A percentile compares a stretch with the other conserved stretches of the same genome.
phyloP scores from a whole-genome alignment of 2,113 vertebrate species.

The Propithecus coquereli region DNA sequence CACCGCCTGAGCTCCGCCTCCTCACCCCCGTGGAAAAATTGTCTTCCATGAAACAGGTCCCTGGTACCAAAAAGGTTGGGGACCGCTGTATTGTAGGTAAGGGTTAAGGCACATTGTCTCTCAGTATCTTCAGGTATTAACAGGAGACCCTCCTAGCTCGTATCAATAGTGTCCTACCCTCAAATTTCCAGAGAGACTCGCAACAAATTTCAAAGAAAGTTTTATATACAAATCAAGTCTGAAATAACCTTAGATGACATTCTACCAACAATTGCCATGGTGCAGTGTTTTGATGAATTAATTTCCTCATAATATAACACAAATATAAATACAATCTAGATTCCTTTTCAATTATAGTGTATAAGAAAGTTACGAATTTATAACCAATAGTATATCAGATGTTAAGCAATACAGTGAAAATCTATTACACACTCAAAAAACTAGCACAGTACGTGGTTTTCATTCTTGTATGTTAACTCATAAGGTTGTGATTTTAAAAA shows the following conservation, averaged over 20 bases:
- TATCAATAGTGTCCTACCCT: not conserved
- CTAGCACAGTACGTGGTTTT: not conserved
- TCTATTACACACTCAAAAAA: not conserved
- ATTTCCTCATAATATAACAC: not conserved
- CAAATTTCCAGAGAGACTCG: not conserved
- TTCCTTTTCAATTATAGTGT: not conserved
- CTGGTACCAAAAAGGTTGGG: no score
- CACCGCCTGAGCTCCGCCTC: no score
- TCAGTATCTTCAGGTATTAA: not conserved
- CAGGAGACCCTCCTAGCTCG: not conserved
- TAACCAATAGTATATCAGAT: not conserved
- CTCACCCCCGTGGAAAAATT: no score
- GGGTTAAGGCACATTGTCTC: not conserved
- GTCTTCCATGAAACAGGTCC: no score
- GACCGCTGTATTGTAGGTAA: not conserved
- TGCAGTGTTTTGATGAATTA: not conserved
- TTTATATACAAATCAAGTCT: not conserved
- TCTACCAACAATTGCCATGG: not conserved
- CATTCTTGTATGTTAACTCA: not conserved
- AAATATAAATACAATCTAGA: not conserved
- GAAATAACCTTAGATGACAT: not conserved
- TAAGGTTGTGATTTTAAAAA: not conserved
- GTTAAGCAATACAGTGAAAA: constrained; percentile 2
- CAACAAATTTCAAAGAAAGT: not conserved
- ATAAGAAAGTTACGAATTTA: constrained; percentile 10